A percentile compares a stretch with the other conserved stretches of the same genome.
Conservation (phyloP, 2,797 vertebrate genomes). For the Lagodon rhomboides region DNA sequence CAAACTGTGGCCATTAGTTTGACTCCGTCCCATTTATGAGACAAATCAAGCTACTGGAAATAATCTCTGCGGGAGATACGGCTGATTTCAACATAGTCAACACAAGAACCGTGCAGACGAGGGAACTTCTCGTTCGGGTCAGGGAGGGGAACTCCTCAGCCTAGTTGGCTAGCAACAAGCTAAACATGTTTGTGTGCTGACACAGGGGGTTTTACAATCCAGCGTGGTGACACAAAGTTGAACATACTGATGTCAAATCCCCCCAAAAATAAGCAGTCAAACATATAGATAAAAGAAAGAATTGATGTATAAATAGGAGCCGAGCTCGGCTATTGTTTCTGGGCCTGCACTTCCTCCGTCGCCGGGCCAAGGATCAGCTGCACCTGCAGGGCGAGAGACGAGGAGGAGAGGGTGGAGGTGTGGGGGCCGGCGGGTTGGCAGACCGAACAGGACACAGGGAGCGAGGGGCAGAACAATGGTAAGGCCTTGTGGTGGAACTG, state of each 20-base stretch:
- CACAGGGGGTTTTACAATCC: conserved; percentile 21
- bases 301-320: conserved; percentile 79
- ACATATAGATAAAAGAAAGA: conserved; percentile 68
- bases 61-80: background rate
- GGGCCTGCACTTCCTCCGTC: conserved; percentile 67
- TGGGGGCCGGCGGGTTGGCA: conserved; percentile 40
- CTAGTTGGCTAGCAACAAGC: background rate
- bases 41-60: background rate
- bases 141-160: conserved; percentile 33
- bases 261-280: conserved; percentile 52
- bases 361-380: conserved; percentile 69
- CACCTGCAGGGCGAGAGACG: conserved; percentile 78
- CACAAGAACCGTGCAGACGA: background rate
- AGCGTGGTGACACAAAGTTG: conserved; percentile 10
- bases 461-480: conserved; percentile 83
- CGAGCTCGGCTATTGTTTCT: conserved; percentile 78
- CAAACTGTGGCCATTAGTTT: background rate
- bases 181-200: conserved; percentile 30
- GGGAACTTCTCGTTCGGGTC: conserved; percentile 12
- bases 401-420: conserved; percentile 64
- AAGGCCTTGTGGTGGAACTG: conserved; percentile 82
- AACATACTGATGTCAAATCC: conserved; percentile 32
- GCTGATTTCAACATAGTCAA: background rate
- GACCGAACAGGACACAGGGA: conserved; percentile 78
- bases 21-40: background rate